A percentile compares a stretch with the other conserved stretches of the same genome.
Conservation (phyloP, 2,113 vertebrate genomes). For the Columbina picui region DNA sequence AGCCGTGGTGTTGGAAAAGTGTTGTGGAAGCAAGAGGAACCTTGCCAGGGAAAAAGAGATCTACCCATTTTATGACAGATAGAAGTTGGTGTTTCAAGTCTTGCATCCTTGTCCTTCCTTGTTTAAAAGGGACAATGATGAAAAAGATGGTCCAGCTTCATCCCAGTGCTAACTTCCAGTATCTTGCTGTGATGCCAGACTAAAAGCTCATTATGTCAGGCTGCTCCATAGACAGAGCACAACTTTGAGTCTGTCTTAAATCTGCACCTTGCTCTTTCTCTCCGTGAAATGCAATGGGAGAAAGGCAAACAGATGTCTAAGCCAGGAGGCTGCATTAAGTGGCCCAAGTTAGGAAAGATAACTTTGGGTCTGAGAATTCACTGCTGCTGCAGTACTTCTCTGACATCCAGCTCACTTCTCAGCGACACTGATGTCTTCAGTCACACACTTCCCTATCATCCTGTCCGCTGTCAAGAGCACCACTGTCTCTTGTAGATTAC, state of each 20-base stretch:
- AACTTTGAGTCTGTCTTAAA: background rate
- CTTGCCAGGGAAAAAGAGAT: background rate
- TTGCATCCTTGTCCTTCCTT: background rate
- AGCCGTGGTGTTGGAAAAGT: background rate
- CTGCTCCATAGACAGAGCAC: background rate
- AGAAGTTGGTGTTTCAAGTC: background rate
- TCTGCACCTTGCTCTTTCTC: background rate
- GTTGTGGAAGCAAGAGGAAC: background rate
- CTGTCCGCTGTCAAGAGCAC: background rate
- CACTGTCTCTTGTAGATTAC: background rate
- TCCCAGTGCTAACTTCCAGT: background rate
- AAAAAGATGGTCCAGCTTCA: background rate
- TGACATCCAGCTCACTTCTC: fast-evolving
- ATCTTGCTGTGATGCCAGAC: background rate
- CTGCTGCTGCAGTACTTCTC: background rate
- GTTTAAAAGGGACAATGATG: background rate
- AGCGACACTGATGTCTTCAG: background rate
- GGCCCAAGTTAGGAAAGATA: background rate
- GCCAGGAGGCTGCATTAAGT: background rate
- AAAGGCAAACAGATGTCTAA: background rate
- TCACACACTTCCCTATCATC: background rate
- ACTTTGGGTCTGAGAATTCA: background rate
- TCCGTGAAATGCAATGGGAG: background rate
- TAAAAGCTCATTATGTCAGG: background rate
- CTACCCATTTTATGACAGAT: background rate